Evolutionary conservation across 2,113 vertebrate species (phyloP), one percentile per base, ranked within the genome.

Genomic region (Rana temporaria): DNA sequence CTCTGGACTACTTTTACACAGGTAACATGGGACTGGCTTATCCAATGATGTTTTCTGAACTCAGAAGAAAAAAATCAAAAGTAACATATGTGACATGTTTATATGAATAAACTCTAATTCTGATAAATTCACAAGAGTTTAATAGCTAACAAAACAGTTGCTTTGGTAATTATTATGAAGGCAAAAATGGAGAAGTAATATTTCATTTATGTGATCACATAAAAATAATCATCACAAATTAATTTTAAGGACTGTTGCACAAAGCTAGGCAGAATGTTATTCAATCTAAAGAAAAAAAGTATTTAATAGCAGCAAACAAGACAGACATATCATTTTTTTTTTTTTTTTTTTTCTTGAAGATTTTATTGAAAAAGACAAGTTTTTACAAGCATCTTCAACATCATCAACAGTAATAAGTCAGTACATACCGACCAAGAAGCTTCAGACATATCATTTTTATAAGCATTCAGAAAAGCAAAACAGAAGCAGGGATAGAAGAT

Each of bases 241-340:
- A 56, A 72, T 72, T 72, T 72, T 72, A 72, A 72, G 70, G 53
- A 56, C 4, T 55, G 24, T 14, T 72, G 70, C 70, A 57, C 70
- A 72, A 30, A 71, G 48, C 22, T 56, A 55, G 69, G 55, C 17
- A 71, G 18, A 57, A 55, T 72, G 9, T 72, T 32, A 72, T 52
- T 55, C 17, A 11, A 6, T 72, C 17, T 72, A 72, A 72, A 19
- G 55, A 57, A 72, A 57, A 72, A 72, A 72, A 32, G 14, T 8
- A 20, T 63, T 22, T 26, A 63, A 63, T 26, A 63, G 60, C 60
- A 26, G 24, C n/a, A 20, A 19, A 69, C 34, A 68, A 48, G 30
- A 66, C 22, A 26, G 62, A 32, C 4, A 32, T n/a, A 67, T 67
- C 17, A 38, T 6, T 26, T 22, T 26, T 63, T n/a, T n/a, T n/a